Conservation (phyloP, 2,888 invertebrate genomes). For the Leptopilina syphax region DNA sequence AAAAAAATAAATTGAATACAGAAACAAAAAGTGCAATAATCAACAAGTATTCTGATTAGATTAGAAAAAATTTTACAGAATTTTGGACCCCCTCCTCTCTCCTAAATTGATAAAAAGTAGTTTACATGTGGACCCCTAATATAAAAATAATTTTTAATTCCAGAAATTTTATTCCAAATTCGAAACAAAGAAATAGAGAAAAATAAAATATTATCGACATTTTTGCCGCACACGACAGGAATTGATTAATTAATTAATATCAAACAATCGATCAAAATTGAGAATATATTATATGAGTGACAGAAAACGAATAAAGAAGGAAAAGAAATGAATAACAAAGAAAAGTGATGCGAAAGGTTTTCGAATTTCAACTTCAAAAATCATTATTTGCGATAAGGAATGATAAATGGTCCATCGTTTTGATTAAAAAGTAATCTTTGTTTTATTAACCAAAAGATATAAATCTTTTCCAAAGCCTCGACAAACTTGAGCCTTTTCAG, state of each 20-base stretch:
- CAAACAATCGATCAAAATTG: neutral
- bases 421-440: constrained; percentile 44
- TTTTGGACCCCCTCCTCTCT: no score
- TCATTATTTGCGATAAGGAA: constrained; percentile 44
- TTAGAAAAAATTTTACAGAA: neutral
- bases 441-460: constrained; percentile 12
- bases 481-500: constrained; percentile 20
- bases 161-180: no score
- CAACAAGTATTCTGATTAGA: neutral
- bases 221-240: no score
- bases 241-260: constrained; percentile 5
- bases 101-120: no score
- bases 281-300: neutral
- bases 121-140: no score
- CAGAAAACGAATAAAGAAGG: neutral
- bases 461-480: constrained; percentile 15
- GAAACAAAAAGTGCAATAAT: neutral
- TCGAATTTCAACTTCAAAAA: constrained; percentile 25
- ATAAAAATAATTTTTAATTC: no score
- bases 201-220: no score
- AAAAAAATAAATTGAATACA: neutral
- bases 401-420: constrained; percentile 43
- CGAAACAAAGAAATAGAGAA: no score
- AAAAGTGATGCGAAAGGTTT: neutral
- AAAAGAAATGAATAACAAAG: constrained; percentile 2